Evolutionary conservation across 2,888 invertebrate genomes (phyloP), one percentile per base, ranked within the genome.

Genomic region (Volucella inflata): DNA sequence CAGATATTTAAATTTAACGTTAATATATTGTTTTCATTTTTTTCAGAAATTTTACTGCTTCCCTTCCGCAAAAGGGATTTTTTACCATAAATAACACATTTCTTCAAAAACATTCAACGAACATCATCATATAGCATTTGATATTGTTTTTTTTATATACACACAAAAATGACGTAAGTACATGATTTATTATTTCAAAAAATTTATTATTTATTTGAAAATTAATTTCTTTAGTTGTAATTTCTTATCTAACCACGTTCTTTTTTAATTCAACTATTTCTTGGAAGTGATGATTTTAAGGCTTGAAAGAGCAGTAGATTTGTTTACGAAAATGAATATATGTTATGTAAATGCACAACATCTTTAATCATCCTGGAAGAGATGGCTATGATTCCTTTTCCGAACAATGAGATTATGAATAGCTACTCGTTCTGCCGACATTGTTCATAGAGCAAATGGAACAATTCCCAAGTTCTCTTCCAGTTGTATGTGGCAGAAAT

Each of bases 41-140:
- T 84, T 84, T 21, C 80, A 85, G 80, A 65, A 76, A 48, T 16
- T 50, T 40, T 46, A 51, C 46, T 48, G 51, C 68, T 57, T 48
- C 46, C 53, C 57, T 53, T 57, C 48, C 10, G 50, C 57, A 64
- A 48, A 48, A 59, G 48, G 44, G 11, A 59, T 64, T 78, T 77
- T 57, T 70, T 38, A 38, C 44, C 65, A 51, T 9, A 71, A 48
- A 40, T 81, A 74, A 68, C 64, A 74, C 74, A 84, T 79, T 84
- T 70, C 79, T 79, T 65, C 79, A 84, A 55, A 77, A 70, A 84
- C 79, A 79, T 84, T 84, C 83, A 84, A 79, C 83, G 83, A 84
- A 76, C 80, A 80, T 80, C 84, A 79, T 80, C 84, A 75, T 68
- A 57, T 42, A 42, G 46, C 38, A 62, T 55, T 85, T 85, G 84